Conservation (phyloP, 2,797 vertebrate species). For the Chlorospingus flavigularis region DNA sequence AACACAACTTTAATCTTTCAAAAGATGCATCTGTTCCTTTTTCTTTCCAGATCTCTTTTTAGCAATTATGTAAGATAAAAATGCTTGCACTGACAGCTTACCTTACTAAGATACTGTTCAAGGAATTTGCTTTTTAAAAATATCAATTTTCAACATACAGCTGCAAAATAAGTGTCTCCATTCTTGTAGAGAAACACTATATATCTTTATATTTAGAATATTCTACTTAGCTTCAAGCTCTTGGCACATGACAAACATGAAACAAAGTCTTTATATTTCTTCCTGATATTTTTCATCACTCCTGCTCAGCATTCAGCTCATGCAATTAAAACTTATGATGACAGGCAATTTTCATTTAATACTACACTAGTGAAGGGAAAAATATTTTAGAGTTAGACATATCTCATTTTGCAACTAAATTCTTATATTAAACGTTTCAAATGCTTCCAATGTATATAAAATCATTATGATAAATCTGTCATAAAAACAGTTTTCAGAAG, state of each 20-base stretch:
- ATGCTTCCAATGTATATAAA: not conserved
- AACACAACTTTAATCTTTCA: not conserved
- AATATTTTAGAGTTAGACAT: not conserved
- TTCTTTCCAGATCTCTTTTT: not conserved
- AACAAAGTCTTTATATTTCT: not conserved
- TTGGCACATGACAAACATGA: not conserved
- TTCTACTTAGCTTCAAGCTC: not conserved
- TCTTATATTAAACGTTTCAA: not conserved
- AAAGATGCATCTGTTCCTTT: not conserved
- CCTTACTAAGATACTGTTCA: constrained; percentile 1
- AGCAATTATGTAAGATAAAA: constrained; percentile 36
- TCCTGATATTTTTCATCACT: not conserved
- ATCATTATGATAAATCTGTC: not conserved
- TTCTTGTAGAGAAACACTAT: constrained; percentile 5
- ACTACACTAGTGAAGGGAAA: not conserved
- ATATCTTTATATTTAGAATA: constrained; percentile 14
- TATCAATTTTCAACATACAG: not conserved
- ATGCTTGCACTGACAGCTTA: constrained; percentile 1
- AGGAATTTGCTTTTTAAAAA: constrained; percentile 5
- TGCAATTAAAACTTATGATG: not conserved
- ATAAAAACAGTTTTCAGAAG: not conserved
- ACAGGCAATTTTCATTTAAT: not conserved
- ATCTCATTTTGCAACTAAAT: not conserved
- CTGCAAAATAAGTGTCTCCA: constrained; percentile 22
- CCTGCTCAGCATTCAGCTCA: not conserved